Evolutionary conservation across 2,888 invertebrate genomes (phyloP).

Genomic region (Tanytarsus gracilentus): DNA sequence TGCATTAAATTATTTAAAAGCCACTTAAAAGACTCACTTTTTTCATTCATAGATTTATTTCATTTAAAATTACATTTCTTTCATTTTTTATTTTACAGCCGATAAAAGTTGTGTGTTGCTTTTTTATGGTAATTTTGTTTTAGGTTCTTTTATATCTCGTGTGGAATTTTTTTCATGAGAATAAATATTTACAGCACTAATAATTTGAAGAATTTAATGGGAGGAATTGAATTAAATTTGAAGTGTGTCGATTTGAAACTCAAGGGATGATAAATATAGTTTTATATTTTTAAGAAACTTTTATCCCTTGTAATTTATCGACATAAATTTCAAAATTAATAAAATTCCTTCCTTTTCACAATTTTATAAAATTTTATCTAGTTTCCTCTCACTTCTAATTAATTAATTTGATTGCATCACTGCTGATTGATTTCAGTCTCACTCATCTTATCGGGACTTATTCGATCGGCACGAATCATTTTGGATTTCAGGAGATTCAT

Average conservation of each 20-base stretch:
- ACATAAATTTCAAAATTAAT: too few relatives aligned
- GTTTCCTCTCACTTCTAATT: not conserved
- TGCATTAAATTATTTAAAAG: not conserved
- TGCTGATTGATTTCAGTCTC: slow-evolving; percentile 9
- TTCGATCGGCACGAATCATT: slow-evolving; percentile 46
- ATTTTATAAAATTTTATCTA: not conserved
- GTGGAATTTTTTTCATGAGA: not conserved
- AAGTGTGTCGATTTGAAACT: too few relatives aligned
- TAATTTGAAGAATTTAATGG: too few relatives aligned
- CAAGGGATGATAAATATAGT: too few relatives aligned
- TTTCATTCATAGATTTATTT: not conserved
- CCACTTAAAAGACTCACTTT: not conserved
- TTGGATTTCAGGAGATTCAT: slow-evolving; percentile 85
- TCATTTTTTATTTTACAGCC: slow-evolving; percentile 9
- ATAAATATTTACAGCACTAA: not conserved
- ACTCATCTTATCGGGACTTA: not conserved
- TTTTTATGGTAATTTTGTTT: not conserved
- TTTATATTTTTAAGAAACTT: too few relatives aligned
- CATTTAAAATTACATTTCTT: not conserved
- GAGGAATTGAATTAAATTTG: too few relatives aligned
- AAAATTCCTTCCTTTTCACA: not conserved
- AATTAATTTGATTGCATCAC: not conserved
- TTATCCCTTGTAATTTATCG: too few relatives aligned
- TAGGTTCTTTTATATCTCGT: not conserved
- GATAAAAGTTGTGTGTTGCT: not conserved